Conservation (phyloP, 2,888 invertebrate genomes). For the Metallyticus violacea region DNA sequence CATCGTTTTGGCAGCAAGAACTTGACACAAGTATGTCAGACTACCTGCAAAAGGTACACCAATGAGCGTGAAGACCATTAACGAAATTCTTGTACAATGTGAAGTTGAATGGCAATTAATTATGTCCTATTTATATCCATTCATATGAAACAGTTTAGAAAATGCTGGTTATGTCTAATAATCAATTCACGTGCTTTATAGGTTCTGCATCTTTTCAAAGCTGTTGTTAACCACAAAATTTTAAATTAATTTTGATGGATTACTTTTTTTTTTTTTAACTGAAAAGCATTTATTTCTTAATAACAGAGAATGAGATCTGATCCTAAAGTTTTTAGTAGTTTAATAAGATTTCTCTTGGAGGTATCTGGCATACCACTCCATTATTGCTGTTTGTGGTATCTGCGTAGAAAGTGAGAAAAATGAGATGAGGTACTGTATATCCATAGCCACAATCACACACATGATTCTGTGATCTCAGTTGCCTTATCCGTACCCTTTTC, state of each 20-base stretch:
- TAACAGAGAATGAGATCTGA: neutral
- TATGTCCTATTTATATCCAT: neutral
- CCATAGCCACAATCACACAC: neutral
- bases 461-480: constrained; percentile 5
- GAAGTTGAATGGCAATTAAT: neutral
- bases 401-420: neutral
- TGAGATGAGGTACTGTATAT: neutral
- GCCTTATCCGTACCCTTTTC: neutral
- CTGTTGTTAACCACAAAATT: neutral
- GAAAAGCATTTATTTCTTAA: neutral
- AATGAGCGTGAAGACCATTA: too few species aligned
- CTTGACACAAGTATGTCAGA: neutral
- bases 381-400: neutral
- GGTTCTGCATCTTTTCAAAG: neutral
- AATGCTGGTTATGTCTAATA: neutral
- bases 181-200: neutral
- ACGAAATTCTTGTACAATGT: neutral
- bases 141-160: neutral
- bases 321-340: neutral
- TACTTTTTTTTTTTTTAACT: neutral
- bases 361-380: neutral
- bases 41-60: neutral
- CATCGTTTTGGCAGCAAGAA: neutral
- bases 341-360: neutral
- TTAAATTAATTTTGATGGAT: neutral